These are phyloP conservation scores for Nibea coibor DNA, from an alignment of 2,113 vertebrate species.

Conservation along the genomic window DNA sequence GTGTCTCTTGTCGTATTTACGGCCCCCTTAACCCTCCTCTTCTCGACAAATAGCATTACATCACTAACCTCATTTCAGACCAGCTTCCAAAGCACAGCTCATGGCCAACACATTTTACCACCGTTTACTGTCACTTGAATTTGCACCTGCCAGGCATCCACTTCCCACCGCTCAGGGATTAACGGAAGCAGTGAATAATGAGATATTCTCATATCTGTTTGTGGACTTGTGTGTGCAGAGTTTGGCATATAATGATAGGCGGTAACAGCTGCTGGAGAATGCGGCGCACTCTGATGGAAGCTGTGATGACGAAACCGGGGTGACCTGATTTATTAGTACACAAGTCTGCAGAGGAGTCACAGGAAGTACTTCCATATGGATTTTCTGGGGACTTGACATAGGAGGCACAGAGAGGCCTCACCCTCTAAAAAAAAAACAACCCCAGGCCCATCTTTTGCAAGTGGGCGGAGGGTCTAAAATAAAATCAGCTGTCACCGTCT, in stretches of 20 bases:
- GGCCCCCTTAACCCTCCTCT: constrained; percentile 41
- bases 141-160: constrained; percentile 37
- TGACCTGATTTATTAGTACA: constrained; percentile 74
- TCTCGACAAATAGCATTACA: constrained; percentile 67
- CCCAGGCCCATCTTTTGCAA: constrained; percentile 75
- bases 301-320: constrained; percentile 75
- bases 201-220: constrained; percentile 53
- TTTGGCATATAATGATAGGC: constrained; percentile 63
- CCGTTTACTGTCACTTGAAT: constrained; percentile 47
- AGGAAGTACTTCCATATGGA: constrained; percentile 76
- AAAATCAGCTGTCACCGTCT: constrained; percentile 88
- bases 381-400: constrained; percentile 79
- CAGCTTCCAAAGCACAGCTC: constrained; percentile 26
- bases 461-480: constrained; percentile 85
- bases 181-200: constrained; percentile 35
- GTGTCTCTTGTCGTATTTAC: constrained; percentile 70
- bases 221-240: constrained; percentile 48
- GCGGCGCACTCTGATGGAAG: constrained; percentile 44
- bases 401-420: constrained; percentile 79
- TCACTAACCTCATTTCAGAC: constrained; percentile 66
- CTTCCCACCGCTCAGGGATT: constrained; percentile 20
- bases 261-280: constrained; percentile 69
- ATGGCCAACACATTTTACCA: constrained; percentile 38
- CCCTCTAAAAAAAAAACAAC: constrained; percentile 83
- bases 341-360: constrained; percentile 58